Evolutionary conservation across 2,888 invertebrate species (phyloP).

Genomic region (Rhagonycha fulva): DNA sequence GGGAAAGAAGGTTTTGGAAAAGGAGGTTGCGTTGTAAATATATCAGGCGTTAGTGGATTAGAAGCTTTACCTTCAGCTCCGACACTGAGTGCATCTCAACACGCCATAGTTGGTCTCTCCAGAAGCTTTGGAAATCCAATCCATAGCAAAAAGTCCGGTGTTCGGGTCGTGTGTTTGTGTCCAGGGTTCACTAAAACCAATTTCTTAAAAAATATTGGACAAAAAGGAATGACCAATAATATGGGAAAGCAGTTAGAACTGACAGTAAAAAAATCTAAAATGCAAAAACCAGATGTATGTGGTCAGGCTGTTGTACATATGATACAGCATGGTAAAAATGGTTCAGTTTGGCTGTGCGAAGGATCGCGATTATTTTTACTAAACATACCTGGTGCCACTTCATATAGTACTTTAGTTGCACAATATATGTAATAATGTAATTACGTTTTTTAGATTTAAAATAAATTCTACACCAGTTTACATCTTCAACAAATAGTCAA

Average conservation of each 20-base stretch:
- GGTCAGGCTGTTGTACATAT: constrained; percentile 47
- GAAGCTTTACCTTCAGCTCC: constrained; percentile 55
- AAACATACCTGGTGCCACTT: constrained; percentile 39
- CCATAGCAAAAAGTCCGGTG: constrained; percentile 46
- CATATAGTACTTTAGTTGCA: constrained; percentile 33
- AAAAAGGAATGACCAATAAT: constrained; percentile 38
- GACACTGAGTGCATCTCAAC: constrained; percentile 54
- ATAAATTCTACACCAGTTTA: not conserved
- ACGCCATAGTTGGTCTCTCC: constrained; percentile 48
- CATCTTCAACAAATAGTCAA: not conserved
- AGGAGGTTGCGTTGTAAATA: constrained; percentile 60
- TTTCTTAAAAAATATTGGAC: constrained; percentile 42
- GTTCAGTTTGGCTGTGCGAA: constrained; percentile 51
- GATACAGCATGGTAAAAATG: constrained; percentile 44
- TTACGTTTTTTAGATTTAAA: constrained; percentile 1
- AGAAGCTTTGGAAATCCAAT: constrained; percentile 47
- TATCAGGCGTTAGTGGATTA: constrained; percentile 58
- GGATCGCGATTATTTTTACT: constrained; percentile 42
- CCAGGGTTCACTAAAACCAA: constrained; percentile 50
- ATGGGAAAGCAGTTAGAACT: constrained; percentile 37
- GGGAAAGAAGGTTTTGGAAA: constrained; percentile 51
- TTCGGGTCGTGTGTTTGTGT: constrained; percentile 52
- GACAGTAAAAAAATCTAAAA: constrained; percentile 33
- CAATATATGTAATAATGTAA: constrained; percentile 37
- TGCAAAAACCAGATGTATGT: constrained; percentile 45